Conservation (phyloP, 1,140 invertebrate species). For the Drosophila biarmipes region DNA sequence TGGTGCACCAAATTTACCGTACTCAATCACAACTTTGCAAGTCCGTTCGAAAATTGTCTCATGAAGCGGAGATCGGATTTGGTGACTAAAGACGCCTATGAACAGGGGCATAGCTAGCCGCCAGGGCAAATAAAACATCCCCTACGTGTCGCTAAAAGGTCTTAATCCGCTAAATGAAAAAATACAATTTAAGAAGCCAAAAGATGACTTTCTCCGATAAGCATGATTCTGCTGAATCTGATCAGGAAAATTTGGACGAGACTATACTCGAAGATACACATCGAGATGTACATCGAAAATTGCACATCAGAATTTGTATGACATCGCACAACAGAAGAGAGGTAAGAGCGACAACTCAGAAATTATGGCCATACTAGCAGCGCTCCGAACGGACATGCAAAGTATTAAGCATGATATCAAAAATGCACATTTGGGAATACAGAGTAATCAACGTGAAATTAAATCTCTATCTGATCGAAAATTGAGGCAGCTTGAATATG, state of each 20-base stretch:
- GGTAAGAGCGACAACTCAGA: neutral
- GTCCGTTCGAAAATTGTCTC: no score
- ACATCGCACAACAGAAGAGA: neutral
- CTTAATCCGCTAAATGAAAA: neutral
- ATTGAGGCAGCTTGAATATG: neutral
- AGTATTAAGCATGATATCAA: neutral
- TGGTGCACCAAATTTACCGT: no score
- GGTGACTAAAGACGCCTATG: no score
- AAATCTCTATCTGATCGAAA: neutral
- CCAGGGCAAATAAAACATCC: neutral
- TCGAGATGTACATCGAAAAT: no score
- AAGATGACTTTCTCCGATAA: neutral
- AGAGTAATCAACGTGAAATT: slow-evolving; percentile 3
- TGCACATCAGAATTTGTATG: neutral
- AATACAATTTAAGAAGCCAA: neutral
- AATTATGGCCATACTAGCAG: neutral
- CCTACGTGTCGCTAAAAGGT: neutral
- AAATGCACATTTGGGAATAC: neutral
- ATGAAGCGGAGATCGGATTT: no score
- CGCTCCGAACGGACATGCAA: neutral
- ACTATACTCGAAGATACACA: no score
- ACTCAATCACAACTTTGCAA: no score
- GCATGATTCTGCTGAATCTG: neutral
- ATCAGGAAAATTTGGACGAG: no score
- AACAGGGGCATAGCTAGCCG: no score